These are phyloP conservation scores for Choristoneura rosaceana DNA, from an alignment of 2,888 invertebrate genomes.

Conservation along the genomic window DNA sequence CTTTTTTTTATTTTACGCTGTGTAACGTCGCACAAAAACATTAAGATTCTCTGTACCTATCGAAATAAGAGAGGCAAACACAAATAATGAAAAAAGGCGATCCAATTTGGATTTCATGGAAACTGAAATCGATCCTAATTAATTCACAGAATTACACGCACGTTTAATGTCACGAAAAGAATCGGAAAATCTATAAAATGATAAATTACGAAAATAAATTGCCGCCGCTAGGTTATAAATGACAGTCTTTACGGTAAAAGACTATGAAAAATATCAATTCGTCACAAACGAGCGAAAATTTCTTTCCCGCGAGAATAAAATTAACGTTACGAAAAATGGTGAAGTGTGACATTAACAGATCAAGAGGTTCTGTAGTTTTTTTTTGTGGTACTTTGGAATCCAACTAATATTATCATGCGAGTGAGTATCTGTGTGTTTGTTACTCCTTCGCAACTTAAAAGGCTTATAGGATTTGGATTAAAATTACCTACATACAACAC, in stretches of 20 bases:
- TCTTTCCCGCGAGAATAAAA: slow-evolving; percentile 54
- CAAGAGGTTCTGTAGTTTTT: slow-evolving; percentile 1
- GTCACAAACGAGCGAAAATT: slow-evolving; percentile 64
- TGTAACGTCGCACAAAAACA: too few relatives aligned
- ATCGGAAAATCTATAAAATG: slow-evolving; percentile 67
- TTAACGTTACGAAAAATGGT: slow-evolving; percentile 59
- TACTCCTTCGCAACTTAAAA: too few relatives aligned
- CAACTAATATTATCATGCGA: too few relatives aligned
- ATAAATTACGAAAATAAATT: slow-evolving; percentile 76
- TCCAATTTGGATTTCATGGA: not conserved
- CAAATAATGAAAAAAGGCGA: too few relatives aligned
- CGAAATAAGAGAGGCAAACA: too few relatives aligned
- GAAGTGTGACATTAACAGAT: slow-evolving; percentile 47
- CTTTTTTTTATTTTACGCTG: too few relatives aligned
- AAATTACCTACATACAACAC: too few relatives aligned
- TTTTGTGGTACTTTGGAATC: too few relatives aligned
- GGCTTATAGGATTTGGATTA: too few relatives aligned
- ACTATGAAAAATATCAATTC: slow-evolving; percentile 79
- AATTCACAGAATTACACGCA: slow-evolving; percentile 17
- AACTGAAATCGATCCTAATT: not conserved
- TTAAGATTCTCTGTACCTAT: too few relatives aligned
- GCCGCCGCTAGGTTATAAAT: slow-evolving; percentile 73
- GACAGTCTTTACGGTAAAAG: slow-evolving; percentile 65
- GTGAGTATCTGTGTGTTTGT: too few relatives aligned
- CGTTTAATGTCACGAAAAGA: slow-evolving; percentile 14